Evolutionary conservation across 2,797 vertebrate species (phyloP), one percentile per base, ranked within the genome.

Genomic region (Microcaecilia unicolor): DNA sequence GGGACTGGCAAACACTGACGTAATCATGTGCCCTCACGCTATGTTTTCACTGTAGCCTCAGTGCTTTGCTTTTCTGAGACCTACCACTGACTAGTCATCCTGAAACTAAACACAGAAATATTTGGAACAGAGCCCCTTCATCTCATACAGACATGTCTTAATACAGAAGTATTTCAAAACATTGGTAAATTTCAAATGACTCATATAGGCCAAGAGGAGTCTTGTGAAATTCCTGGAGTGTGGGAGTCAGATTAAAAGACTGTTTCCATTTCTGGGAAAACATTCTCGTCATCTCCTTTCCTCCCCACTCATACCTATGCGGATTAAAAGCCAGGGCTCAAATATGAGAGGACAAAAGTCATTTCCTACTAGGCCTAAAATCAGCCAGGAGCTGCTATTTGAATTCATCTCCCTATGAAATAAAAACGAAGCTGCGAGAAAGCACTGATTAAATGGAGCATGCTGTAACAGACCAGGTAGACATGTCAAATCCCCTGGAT

Each of bases 261-360:
- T n/a, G n/a, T n/a, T n/a, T n/a, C n/a, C n/a, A 22, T 34, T 56
- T 33, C 51, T 61, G 54, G 37, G 47, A 58, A 58, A 46, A 21
- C 1, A 37, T 8, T 8, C 16, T 16, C 25, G 17, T 15, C 31
- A n/a, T 28, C 46, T 24, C 9, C 35, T 10, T 19, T n/a, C 12
- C 13, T 20, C 13, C 6, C 6, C 8, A 6, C 37, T 55, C 44
- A 40, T 41, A 42, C 50, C 29, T 34, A 48, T 44, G 31, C 14
- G 11, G 6, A 15, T 15, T 18, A 20, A 24, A 26, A 25, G 3
- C 9, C 9, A 14, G 24, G 15, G 14, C n/a, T n/a, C n/a, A n/a
- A n/a, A 26, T 14, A n/a, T 26, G 9, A 15, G 4, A 15, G 9
- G 25, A 15, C 6, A 25, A 25, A 3, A 15, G 5, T 9, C 10